Base-by-base conservation (phyloP, 2,888 invertebrate genomes). In the Drosophila leonis region DNA sequence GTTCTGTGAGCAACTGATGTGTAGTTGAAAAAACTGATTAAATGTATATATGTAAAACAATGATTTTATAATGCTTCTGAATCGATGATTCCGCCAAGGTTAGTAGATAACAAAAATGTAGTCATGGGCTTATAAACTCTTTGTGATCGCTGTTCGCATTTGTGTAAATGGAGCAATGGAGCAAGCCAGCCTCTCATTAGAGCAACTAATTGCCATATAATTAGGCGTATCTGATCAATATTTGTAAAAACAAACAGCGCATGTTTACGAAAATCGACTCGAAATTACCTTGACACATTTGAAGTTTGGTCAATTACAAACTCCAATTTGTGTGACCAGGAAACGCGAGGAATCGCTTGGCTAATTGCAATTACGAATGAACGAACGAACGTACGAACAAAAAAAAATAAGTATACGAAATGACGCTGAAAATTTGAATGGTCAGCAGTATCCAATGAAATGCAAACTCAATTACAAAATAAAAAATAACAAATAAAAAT, bases 181-280 rank as follows among this genome's bases (percentile, higher is more conserved):
- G n/a, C n/a, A 31, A 10, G 20, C 55, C 20, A 37, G 27, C 49
- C 20, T 41, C 29, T 49, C 76, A 76, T 70, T 57, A 42, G 60
- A 71, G 48, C 74, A 62, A 62, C 77, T 75, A 72, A 72, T 60
- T 78, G 59, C 37, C 65, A 51, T 72, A 78, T 72, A 75, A 78
- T 72, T 62, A 46, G 59, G 35, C 35, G 65, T 42, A 42, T 24
- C 46, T n/a, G 46, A 65, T 78, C 78, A 39, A 72, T 49, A 49
- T 49, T 33, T 18, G 49, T 37, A 24, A 13, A 35, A 65, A 20
- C 20, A n/a, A 51, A 41, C 20, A 7, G 44, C 35, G 18, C 13
- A 37, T 49, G 48, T 48, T 57, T 27, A 24, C 12, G 18, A n/a
- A 33, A 39, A 37, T 49, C 44, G 9, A 2, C 33, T 52, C 51